Evolutionary conservation across 2,797 vertebrate genomes (phyloP), one percentile per base, ranked within the genome.

Genomic region (Cossypha caffra): DNA sequence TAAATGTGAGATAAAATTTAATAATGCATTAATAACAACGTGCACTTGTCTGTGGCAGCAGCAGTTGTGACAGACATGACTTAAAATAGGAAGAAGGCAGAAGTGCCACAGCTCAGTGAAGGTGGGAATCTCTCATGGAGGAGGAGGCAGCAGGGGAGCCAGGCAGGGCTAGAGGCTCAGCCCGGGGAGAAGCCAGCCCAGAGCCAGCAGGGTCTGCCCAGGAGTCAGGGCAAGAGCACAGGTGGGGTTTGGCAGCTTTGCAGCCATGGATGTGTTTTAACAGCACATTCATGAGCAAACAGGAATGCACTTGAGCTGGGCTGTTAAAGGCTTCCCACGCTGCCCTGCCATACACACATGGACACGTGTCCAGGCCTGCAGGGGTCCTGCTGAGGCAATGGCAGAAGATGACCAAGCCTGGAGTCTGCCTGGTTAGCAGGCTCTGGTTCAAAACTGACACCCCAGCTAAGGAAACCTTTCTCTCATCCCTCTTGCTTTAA

Each of bases 11-110:
- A 86, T 90, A 94, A 95, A 95, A 94, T 94, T 96, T 95, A 93
- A 91, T 95, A 96, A 96, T 95, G 95, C 96, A 97, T 96, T 97
- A 95, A 96, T 95, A 95, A 95, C 84, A 94, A 88, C 1, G 1
- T 78, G 80, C 64, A 58, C 90, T 93, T 79, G 75, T 95, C 90
- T 91, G 83, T 72, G 77, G 90, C 50, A 71, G 92, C 86, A 88
- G 86, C 55, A 66, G 58, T 83, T 83, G 69, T 43, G 82, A 86
- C 76, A 82, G 95, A 55, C 40, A 45, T 28, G 54, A 61, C 89
- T 92, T 95, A 50, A 93, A 94, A 93, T 29, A 29, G 52, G 79
- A 74, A 93, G 72, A 86, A 82, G 51, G 54, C 37, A 67, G 69
- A 86, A 50, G 21, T 51, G 78, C 47, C 47, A 28, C 5, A 69